phyloP scores from a whole-genome alignment of 2,888 invertebrate species.

The Nebria brevicollis region DNA sequence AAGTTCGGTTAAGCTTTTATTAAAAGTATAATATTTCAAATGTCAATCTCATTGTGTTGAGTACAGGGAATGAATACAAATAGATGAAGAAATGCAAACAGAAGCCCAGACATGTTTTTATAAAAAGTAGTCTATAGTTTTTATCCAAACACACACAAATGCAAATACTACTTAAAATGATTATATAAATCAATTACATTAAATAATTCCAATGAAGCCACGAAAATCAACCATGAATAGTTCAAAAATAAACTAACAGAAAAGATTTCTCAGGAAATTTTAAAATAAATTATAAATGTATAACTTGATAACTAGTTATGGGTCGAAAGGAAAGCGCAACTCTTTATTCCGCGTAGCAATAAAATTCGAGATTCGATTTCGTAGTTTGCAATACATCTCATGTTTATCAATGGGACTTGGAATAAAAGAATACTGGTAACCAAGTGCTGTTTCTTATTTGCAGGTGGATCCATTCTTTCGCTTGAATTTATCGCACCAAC shows the following conservation, averaged over 20 bases:
- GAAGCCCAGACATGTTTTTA: background rate
- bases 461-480: background rate
- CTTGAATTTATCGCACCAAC: background rate
- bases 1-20: constrained; percentile 23
- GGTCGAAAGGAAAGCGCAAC: background rate
- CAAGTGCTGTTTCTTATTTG: background rate
- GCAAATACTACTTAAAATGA: background rate
- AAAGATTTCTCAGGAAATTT: too few relatives aligned
- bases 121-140: background rate
- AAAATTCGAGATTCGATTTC: background rate
- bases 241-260: too few relatives aligned
- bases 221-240: background rate
- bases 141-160: background rate
- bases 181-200: background rate
- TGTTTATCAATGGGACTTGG: background rate
- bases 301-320: background rate
- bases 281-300: too few relatives aligned
- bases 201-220: background rate
- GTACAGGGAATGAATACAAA: background rate
- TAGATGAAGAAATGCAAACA: background rate
- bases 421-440: background rate
- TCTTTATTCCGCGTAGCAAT: background rate
- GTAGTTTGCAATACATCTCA: constrained; percentile 1
- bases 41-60: background rate
- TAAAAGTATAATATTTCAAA: constrained; percentile 25